Evolutionary conservation across 2,113 vertebrate genomes (phyloP), one percentile per base, ranked within the genome.

Genomic region (Mustela lutreola): DNA sequence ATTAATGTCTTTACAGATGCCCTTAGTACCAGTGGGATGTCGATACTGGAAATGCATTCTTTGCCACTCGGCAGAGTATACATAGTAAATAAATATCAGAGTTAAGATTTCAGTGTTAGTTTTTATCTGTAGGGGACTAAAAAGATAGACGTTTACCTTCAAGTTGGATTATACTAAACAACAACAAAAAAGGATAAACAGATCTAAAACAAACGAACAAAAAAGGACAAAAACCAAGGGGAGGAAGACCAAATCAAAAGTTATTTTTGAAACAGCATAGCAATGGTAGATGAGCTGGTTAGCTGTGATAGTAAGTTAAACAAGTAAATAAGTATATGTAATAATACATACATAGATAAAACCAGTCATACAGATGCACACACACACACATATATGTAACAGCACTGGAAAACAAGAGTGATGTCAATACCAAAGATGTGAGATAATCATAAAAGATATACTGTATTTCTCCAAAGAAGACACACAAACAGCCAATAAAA

Each of bases 181-280:
- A 84, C 33, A 70, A 70, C 1, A 70, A 19, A 70, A 94, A 94
- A 10, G 11, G 36, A 58, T 10, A 87, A 96, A 15, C 16, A 73
- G 7, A 62, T 70, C 39, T 60, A 14, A 26, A 58, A 60, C 60
- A 31, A 31, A 2, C 42, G 53, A 26, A 10, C 28, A 71, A 33
- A 62, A 62, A 42, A 67, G 65, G 2, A 24, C 1, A 60, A 85
- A 85, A 0, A 67, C 0, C 4, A 50, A 94, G 63, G 22, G 24
- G 86, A 79, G 18, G 39, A 63, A 97, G 15, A 76, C 14, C 26
- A 88, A 97, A 83, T 92, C n/a, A 53, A 89, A 33, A 78, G n/a
- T 92, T 85, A 26, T 26, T 93, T 87, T 90, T 87, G 5, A 79
- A 93, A 95, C 11, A 84, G n/a, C 28, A 87, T 2, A 71, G 58